A percentile compares a stretch with the other conserved stretches of the same genome.
phyloP scores from a whole-genome alignment of 2,113 vertebrate genomes.

The Nesoenas mayeri region DNA sequence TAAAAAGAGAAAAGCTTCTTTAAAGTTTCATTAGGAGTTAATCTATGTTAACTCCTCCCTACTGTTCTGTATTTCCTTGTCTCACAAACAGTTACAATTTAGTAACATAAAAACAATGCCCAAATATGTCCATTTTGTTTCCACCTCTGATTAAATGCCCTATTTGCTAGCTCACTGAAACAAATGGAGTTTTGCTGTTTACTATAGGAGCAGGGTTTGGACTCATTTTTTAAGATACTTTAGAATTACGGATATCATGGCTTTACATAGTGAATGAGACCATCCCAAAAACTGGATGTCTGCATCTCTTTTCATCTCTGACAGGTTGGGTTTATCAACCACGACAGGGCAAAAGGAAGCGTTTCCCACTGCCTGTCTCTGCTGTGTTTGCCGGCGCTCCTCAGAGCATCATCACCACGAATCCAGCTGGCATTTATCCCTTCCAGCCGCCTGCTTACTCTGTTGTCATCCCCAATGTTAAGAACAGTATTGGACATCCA shows the following conservation, averaged over 20 bases:
- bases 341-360: slow-evolving; percentile 77
- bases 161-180: not conserved
- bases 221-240: not conserved
- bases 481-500: slow-evolving; percentile 67
- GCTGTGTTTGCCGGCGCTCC: slow-evolving; percentile 56
- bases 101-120: not conserved
- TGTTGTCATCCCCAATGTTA: slow-evolving; percentile 66
- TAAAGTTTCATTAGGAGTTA: not conserved
- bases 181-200: not conserved
- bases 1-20: fast-evolving
- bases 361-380: slow-evolving; percentile 57
- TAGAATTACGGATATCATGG: not conserved
- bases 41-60: not conserved
- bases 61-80: not conserved
- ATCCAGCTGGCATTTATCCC: slow-evolving; percentile 60
- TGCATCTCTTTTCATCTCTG: slow-evolving; percentile 30
- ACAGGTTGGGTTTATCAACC: slow-evolving; percentile 86
- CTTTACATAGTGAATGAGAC: not conserved
- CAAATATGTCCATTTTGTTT: not conserved
- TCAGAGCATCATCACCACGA: slow-evolving; percentile 70
- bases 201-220: not conserved
- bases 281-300: not conserved
- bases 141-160: not conserved
- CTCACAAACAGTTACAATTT: not conserved
- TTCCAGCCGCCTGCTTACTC: slow-evolving; percentile 69